Evolutionary conservation across 2,888 invertebrate genomes (phyloP).

Genomic region (Scotopteryx bipunctaria): DNA sequence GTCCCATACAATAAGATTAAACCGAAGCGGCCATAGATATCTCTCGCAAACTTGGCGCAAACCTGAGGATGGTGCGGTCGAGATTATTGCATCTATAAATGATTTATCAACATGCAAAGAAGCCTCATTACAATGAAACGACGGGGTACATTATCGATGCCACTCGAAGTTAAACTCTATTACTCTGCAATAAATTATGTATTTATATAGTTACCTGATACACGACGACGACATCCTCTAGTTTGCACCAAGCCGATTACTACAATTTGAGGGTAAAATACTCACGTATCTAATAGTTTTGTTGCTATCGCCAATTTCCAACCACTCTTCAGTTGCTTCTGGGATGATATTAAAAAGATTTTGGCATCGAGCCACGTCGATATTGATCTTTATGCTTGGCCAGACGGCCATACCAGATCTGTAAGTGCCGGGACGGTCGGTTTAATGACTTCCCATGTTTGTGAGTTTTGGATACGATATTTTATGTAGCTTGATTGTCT

Average conservation of each 20-base stretch:
- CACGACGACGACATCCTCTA: slow-evolving; percentile 12
- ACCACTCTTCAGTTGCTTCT: slow-evolving; percentile 76
- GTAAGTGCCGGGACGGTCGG: slow-evolving; percentile 73
- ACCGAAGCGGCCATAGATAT: slow-evolving; percentile 63
- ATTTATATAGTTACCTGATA: not conserved
- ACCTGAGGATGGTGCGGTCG: slow-evolving; percentile 21
- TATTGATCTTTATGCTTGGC: slow-evolving; percentile 82
- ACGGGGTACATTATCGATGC: not conserved
- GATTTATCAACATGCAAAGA: slow-evolving; percentile 25
- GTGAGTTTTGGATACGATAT: slow-evolving; percentile 68
- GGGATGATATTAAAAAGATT: slow-evolving; percentile 82
- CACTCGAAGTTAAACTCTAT: slow-evolving; percentile 10
- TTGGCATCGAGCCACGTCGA: slow-evolving; percentile 79
- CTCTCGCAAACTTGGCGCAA: slow-evolving; percentile 37
- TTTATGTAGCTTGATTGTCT: slow-evolving; percentile 63
- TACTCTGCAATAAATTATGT: not conserved
- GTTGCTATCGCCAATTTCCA: slow-evolving; percentile 74
- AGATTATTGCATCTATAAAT: slow-evolving; percentile 23
- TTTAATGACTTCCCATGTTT: slow-evolving; percentile 82
- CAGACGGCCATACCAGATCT: slow-evolving; percentile 76
- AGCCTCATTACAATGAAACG: slow-evolving; percentile 16
- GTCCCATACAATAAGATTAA: slow-evolving; percentile 76
- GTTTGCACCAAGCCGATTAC: slow-evolving; percentile 39
- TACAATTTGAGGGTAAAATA: slow-evolving; percentile 66
- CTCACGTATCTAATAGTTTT: slow-evolving; percentile 74